Evolutionary conservation across 37 sponge, comb jelly and placozoan genomes (phyloP), one percentile per base, ranked within the genome.

Genomic region (Mnemiopsis leidyi): DNA sequence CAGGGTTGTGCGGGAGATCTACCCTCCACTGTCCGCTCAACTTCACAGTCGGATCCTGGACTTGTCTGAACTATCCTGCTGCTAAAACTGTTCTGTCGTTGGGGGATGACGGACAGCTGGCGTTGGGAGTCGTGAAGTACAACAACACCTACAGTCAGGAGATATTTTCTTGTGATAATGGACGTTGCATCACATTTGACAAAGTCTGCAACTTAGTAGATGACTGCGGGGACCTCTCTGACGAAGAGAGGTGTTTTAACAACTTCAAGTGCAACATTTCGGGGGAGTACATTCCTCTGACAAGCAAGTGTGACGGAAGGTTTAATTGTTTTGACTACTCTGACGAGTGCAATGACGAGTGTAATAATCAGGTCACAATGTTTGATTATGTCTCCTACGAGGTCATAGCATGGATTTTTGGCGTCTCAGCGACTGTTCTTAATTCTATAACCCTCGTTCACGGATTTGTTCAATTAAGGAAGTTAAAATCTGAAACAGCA

Each of bases 321-420:
- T 79, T 79, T 79, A 38, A 79, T 36, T 79, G 82, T n/a, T n/a
- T n/a, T n/a, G n/a, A n/a, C n/a, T n/a, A n/a, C n/a, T n/a, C n/a
- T n/a, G n/a, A n/a, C n/a, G 82, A 79, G 23, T 79, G 82, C 82
- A 79, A 79, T 36, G 82, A 79, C 37, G 28, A 79, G 7, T 79
- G 82, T 26, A 26, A 32, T 36, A 79, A 23, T 34, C 36, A 32
- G 23, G 26, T 26, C 26, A 79, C 31, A 23, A 79, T 79, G 1
- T 36, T 79, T 23, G 16, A 5, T 26, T 21, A 36, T 79, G 36
- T 13, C 36, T 20, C 23, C 3, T 34, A 23, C 16, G 18, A 31
- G 20, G 28, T 26, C 3, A 36, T 36, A 36, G 82, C 82, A 36
- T 79, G 26, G 28, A 23, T 34, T 13, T 36, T 79, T 23, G 82